Conservation (phyloP, 2,888 invertebrate species). For the Elgonia sp. region DNA sequence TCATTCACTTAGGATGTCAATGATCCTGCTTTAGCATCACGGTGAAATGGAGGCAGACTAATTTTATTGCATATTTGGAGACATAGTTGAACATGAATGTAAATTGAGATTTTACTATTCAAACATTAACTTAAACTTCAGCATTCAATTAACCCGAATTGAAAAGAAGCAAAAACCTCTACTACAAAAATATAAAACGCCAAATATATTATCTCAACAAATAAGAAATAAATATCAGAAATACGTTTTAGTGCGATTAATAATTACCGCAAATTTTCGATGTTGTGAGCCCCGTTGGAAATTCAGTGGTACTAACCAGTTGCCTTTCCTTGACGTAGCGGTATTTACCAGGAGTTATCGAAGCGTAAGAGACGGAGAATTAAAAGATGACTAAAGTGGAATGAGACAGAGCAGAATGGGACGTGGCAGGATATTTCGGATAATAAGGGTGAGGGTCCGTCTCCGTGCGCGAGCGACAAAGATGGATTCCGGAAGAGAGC, state of each 20-base stretch:
- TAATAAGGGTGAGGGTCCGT: conserved; percentile 71
- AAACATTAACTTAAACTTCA: conserved; percentile 37
- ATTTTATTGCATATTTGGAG: conserved; percentile 85
- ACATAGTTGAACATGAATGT: conserved; percentile 82
- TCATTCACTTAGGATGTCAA: conserved; percentile 82
- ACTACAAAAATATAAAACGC: background rate
- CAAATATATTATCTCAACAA: conserved; percentile 41
- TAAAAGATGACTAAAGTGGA: conserved; percentile 80
- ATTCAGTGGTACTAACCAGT: conserved; percentile 74
- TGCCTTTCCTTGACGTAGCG: conserved; percentile 78
- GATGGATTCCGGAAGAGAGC: conserved; percentile 67
- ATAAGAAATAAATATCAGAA: conserved; percentile 53
- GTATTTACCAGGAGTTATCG: conserved; percentile 84
- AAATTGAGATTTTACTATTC: conserved; percentile 71
- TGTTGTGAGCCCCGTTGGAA: conserved; percentile 63
- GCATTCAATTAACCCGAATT: conserved; percentile 18
- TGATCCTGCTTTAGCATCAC: conserved; percentile 75
- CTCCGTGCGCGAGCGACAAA: conserved; percentile 56
- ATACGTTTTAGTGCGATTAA: conserved; percentile 79
- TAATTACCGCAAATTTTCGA: conserved; percentile 75
- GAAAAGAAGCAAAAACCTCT: background rate
- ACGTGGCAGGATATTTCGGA: conserved; percentile 71
- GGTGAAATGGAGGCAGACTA: conserved; percentile 79
- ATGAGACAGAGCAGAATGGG: conserved; percentile 74
- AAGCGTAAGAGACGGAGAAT: conserved; percentile 82